phyloP scores from a whole-genome alignment of 2,888 invertebrate genomes.

The Ennomos fuscantarius region DNA sequence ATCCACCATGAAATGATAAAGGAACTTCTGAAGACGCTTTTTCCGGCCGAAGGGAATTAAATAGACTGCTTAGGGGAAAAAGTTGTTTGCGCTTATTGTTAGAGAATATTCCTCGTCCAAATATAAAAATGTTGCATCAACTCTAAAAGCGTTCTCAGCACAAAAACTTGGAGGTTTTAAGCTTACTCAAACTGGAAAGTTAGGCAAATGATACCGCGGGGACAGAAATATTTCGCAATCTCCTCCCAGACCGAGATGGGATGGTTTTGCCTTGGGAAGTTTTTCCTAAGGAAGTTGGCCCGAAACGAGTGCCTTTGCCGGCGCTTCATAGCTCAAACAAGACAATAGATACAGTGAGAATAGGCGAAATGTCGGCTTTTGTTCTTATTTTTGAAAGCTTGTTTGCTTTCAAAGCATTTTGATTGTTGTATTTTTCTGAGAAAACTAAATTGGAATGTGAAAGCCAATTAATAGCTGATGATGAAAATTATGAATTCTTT shows the following conservation, averaged over 20 bases:
- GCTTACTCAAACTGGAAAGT: conserved; percentile 77
- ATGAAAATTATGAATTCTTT: too few relatives aligned
- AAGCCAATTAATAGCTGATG: too few relatives aligned
- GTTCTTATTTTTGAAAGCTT: conserved; percentile 52
- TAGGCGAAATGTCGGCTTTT: conserved; percentile 64
- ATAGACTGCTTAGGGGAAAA: conserved; percentile 47
- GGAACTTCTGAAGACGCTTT: conserved; percentile 34
- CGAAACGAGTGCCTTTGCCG: conserved; percentile 54
- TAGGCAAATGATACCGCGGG: conserved; percentile 78
- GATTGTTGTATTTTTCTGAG: conserved; percentile 35
- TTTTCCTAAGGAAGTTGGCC: conserved; percentile 66
- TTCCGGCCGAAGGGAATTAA: conserved; percentile 42
- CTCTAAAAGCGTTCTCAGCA: conserved; percentile 55
- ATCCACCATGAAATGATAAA: conserved; percentile 36
- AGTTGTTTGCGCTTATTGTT: conserved; percentile 52
- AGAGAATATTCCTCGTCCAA: conserved; percentile 50
- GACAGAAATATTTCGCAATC: conserved; percentile 77
- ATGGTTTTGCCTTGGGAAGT: conserved; percentile 59
- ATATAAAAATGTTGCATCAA: conserved; percentile 61
- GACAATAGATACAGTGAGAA: conserved; percentile 63
- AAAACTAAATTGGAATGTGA: background rate
- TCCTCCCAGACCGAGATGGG: conserved; percentile 63
- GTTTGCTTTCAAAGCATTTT: conserved; percentile 44
- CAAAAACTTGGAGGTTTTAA: conserved; percentile 72
- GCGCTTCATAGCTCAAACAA: conserved; percentile 53